Evolutionary conservation across 2,113 vertebrate genomes (phyloP).

Genomic region (Strigops habroptila): DNA sequence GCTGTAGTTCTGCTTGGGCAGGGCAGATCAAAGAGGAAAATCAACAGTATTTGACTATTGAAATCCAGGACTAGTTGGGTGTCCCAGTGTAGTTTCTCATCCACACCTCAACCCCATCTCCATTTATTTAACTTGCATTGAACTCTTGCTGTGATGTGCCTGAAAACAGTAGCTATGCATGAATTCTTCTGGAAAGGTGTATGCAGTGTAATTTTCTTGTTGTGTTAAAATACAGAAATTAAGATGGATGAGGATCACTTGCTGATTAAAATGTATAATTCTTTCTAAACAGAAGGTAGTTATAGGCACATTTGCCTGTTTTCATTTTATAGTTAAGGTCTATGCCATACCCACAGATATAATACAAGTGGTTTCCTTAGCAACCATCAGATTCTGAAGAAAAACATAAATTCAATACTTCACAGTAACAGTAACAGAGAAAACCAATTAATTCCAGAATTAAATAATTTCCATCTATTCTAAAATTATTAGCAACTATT

Average conservation of each 20-base stretch:
- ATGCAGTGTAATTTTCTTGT: background rate
- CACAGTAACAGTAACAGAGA: slow-evolving; percentile 35
- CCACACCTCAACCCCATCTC: background rate
- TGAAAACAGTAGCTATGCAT: background rate
- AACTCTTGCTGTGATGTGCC: background rate
- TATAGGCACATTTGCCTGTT: slow-evolving; percentile 25
- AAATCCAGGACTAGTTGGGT: background rate
- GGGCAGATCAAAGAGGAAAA: background rate
- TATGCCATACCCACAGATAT: slow-evolving; percentile 22
- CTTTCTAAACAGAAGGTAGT: background rate
- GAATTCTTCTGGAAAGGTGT: background rate
- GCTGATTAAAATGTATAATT: background rate
- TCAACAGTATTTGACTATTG: background rate
- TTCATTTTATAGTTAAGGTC: slow-evolving; percentile 44
- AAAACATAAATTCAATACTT: slow-evolving; percentile 52
- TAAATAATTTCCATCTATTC: slow-evolving; percentile 19
- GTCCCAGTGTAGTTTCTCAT: background rate
- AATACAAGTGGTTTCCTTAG: slow-evolving; percentile 57
- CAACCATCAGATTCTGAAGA: slow-evolving; percentile 29
- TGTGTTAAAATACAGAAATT: background rate
- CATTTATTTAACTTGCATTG: background rate
- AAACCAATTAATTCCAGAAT: slow-evolving; percentile 41
- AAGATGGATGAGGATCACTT: background rate
- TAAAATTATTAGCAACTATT: slow-evolving; percentile 46
- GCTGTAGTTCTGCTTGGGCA: background rate